Percentiles rank a stretch among this genome's conserved stretches.
phyloP scores from a whole-genome alignment of 2,888 invertebrate genomes.

The Chymomyza caudatula region DNA sequence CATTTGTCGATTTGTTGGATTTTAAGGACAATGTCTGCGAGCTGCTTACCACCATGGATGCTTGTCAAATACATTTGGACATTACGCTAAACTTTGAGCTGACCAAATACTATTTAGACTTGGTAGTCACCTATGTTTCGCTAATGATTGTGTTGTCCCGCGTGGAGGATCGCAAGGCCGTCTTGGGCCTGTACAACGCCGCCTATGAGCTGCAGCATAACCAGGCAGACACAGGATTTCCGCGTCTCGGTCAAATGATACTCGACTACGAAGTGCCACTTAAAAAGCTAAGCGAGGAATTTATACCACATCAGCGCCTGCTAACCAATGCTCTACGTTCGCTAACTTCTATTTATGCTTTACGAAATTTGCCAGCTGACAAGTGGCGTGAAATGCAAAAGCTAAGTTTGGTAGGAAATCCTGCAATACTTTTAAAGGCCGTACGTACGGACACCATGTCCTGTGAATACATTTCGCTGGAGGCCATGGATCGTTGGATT shows the following conservation, averaged over 20 bases:
- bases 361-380: conserved; percentile 94
- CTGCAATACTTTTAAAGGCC: conserved; percentile 95
- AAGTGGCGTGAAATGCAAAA: conserved; percentile 96
- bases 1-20: conserved; percentile 98
- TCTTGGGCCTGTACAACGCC: conserved; percentile 96
- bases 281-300: conserved; percentile 97
- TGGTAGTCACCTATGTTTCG: conserved; percentile 95
- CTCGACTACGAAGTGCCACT: conserved; percentile 97
- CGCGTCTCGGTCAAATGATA: conserved; percentile 97
- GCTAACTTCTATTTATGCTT: conserved; percentile 90
- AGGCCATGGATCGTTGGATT: conserved; percentile 97
- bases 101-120: conserved; percentile 95
- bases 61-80: conserved; percentile 95
- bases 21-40: conserved; percentile 97
- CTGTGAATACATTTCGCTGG: conserved; percentile 97
- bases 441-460: conserved; percentile 97
- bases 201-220: conserved; percentile 97
- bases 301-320: conserved; percentile 94
- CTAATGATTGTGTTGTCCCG: conserved; percentile 98
- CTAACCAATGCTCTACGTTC: conserved; percentile 92
- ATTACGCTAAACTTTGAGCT: conserved; percentile 97
- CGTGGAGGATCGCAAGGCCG: conserved; percentile 98
- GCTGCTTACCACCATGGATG: conserved; percentile 95
- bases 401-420: conserved; percentile 94
- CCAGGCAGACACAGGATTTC: conserved; percentile 94